A percentile compares a stretch with the other conserved stretches of the same genome.
phyloP scores from a whole-genome alignment of 1,140 invertebrate genomes.

The Littorina saxatilis region DNA sequence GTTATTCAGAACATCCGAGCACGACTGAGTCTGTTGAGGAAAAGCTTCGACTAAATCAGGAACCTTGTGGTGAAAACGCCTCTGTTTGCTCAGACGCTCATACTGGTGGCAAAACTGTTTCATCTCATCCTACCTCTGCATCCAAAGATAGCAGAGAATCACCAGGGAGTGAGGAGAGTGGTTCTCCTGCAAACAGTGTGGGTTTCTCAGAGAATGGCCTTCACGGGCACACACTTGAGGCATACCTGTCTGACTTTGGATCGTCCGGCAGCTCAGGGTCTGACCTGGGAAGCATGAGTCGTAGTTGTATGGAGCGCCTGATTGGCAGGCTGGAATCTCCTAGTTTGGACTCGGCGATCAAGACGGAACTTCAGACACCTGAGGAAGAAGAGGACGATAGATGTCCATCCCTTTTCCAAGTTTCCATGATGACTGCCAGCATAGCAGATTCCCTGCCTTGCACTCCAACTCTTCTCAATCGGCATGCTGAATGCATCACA shows the following conservation, averaged over 20 bases:
- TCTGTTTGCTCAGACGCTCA: too few relatives aligned
- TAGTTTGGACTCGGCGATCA: background rate
- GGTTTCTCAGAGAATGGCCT: background rate
- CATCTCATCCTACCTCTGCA: background rate
- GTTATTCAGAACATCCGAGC: too few relatives aligned
- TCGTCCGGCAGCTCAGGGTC: constrained; percentile 7
- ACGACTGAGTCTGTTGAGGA: too few relatives aligned
- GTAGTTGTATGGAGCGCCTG: background rate
- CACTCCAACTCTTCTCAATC: too few relatives aligned
- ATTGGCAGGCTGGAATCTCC: constrained; percentile 6
- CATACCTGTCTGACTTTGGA: background rate
- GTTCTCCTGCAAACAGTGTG: background rate
- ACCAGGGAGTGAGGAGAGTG: background rate
- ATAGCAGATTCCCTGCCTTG: too few relatives aligned
- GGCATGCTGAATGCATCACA: too few relatives aligned
- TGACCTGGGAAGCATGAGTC: background rate
- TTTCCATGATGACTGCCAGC: too few relatives aligned
- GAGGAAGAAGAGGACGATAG: background rate
- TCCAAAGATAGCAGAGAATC: background rate
- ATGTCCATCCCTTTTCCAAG: too few relatives aligned
- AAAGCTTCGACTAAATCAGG: too few relatives aligned
- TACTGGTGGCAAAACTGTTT: background rate
- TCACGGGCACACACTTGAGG: background rate
- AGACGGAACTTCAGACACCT: background rate
- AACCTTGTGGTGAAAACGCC: too few relatives aligned